phyloP scores from a whole-genome alignment of 2,113 vertebrate genomes.

The Danionella cerebrum region DNA sequence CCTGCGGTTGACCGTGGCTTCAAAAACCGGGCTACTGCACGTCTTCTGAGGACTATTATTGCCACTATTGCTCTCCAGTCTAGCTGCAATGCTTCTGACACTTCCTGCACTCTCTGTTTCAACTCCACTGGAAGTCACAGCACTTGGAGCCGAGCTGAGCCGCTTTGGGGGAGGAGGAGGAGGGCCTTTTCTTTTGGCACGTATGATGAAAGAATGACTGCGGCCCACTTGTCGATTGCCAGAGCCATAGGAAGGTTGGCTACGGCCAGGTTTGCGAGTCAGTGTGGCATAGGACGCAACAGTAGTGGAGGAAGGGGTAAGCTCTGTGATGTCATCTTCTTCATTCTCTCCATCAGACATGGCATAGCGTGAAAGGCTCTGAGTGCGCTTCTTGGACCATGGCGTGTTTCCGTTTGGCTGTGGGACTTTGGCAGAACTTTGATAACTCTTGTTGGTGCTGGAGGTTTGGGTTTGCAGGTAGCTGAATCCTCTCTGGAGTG shows the following conservation, averaged over 20 bases:
- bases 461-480: slow-evolving; percentile 44
- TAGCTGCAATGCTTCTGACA: slow-evolving; percentile 57
- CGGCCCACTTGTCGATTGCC: slow-evolving; percentile 73
- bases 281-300: slow-evolving; percentile 84
- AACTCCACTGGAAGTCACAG: slow-evolving; percentile 60
- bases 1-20: slow-evolving; percentile 50
- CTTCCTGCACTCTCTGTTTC: slow-evolving; percentile 25
- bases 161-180: slow-evolving; percentile 88
- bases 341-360: slow-evolving; percentile 85
- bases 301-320: slow-evolving; percentile 44
- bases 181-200: slow-evolving; percentile 83
- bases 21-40: slow-evolving; percentile 26
- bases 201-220: slow-evolving; percentile 86
- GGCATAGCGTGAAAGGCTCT: slow-evolving; percentile 77
- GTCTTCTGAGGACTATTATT: slow-evolving; percentile 40
- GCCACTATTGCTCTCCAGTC: slow-evolving; percentile 47
- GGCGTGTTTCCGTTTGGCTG: slow-evolving; percentile 62
- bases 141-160: slow-evolving; percentile 86
- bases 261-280: slow-evolving; percentile 75
- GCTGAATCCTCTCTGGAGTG: slow-evolving; percentile 47
- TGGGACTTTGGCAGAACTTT: background rate
- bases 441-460: background rate
- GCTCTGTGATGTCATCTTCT: slow-evolving; percentile 47
- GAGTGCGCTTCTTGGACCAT: slow-evolving; percentile 72
- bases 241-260: slow-evolving; percentile 31